Conservation (phyloP, 2,888 invertebrate genomes). For the Pinctada fucata region DNA sequence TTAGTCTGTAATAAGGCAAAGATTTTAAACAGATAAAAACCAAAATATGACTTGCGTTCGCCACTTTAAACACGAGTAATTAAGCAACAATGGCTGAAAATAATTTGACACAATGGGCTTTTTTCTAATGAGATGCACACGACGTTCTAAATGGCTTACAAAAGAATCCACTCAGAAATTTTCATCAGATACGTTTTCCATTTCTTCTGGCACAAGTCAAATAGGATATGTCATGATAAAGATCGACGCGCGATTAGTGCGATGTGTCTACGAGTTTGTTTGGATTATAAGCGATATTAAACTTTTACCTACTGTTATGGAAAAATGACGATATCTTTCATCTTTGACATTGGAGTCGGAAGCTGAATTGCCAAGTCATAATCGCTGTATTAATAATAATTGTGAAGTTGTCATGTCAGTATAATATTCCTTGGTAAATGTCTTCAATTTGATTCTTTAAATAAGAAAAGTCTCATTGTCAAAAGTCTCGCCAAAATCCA, state of each 20-base stretch:
- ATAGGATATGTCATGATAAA: background rate
- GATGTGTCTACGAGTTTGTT: background rate
- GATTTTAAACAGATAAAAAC: background rate
- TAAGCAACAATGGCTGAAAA: background rate
- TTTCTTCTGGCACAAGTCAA: background rate
- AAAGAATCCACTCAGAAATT: background rate
- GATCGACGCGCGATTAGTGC: background rate
- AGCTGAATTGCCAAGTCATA: too few species aligned
- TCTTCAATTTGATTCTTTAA: too few species aligned
- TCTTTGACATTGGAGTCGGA: too few species aligned
- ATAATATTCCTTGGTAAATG: too few species aligned
- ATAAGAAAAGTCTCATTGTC: too few species aligned
- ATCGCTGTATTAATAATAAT: too few species aligned
- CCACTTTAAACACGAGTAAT: background rate
- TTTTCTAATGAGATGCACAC: conserved; percentile 2
- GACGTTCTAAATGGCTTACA: background rate
- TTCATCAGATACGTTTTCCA: background rate
- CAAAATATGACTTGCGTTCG: background rate
- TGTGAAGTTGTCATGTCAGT: too few species aligned
- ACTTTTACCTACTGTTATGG: too few species aligned
- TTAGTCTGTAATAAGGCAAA: background rate
- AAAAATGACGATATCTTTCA: too few species aligned
- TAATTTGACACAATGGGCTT: background rate
- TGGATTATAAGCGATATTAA: too few species aligned
- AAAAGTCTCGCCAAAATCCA: too few species aligned